Conservation (phyloP, 2,113 vertebrate genomes). For the Mungos mungo region DNA sequence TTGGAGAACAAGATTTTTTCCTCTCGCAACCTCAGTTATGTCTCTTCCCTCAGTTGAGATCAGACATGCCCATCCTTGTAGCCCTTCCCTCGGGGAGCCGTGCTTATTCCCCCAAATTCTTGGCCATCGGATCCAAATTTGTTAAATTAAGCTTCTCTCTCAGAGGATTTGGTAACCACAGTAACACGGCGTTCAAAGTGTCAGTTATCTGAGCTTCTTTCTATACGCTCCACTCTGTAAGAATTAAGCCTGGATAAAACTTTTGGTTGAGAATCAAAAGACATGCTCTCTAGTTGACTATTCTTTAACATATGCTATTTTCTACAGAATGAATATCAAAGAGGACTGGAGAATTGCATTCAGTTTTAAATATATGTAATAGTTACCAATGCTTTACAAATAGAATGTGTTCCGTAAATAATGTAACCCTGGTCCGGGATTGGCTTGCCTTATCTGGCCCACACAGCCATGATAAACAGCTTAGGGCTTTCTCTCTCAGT, state of each 20-base stretch:
- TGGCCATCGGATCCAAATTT: neutral
- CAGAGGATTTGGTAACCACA: neutral
- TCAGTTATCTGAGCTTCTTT: neutral
- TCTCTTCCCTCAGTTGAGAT: neutral
- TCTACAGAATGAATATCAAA: constrained; percentile 30
- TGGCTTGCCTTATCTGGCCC: constrained; percentile 46
- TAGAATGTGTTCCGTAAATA: constrained; percentile 49
- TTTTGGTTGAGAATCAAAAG: constrained; percentile 16
- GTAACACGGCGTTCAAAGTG: neutral
- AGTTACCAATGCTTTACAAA: constrained; percentile 19
- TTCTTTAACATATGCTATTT: constrained; percentile 32
- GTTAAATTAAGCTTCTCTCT: constrained; percentile 32
- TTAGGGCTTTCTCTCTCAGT: constrained; percentile 14
- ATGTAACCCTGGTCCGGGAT: neutral
- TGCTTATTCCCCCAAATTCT: neutral
- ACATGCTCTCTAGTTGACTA: neutral
- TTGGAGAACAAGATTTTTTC: neutral
- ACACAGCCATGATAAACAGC: constrained; percentile 45
- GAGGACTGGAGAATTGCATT: neutral
- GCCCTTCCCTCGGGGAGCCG: neutral
- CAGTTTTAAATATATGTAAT: constrained; percentile 52
- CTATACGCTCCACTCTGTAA: neutral
- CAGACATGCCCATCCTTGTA: too few relatives aligned
- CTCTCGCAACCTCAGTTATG: neutral
- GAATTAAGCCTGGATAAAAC: constrained; percentile 33